A percentile compares a stretch with the other conserved stretches of the same genome.
Conservation (phyloP, 2,888 invertebrate genomes). For the Aplocera efformata region DNA sequence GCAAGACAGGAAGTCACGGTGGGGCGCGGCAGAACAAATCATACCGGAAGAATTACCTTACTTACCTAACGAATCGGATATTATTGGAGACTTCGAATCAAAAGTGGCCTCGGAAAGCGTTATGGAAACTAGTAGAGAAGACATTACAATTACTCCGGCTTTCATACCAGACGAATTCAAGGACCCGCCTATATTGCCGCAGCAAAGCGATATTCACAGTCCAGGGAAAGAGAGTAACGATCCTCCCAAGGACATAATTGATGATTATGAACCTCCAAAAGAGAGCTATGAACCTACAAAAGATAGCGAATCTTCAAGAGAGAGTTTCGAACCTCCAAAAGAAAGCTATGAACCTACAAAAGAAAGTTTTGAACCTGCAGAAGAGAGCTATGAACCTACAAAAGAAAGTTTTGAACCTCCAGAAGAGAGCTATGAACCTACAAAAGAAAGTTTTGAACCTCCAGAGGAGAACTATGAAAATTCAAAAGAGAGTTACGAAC, state of each 20-base stretch:
- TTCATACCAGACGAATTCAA: constrained; percentile 13
- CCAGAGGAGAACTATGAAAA: neutral
- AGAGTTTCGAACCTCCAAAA: neutral
- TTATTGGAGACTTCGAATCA: neutral
- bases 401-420: neutral
- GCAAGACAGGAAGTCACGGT: constrained; percentile 65
- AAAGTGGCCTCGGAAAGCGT: too few relatives aligned
- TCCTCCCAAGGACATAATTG: neutral
- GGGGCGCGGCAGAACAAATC: constrained; percentile 64
- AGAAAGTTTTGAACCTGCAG: constrained; percentile 2
- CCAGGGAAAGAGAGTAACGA: neutral
- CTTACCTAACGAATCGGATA: neutral
- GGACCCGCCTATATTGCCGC: constrained; percentile 6
- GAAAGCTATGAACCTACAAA: constrained; percentile 2
- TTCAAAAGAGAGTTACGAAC: neutral
- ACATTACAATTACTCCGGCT: too few relatives aligned
- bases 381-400: constrained; percentile 5
- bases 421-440: neutral
- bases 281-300: neutral
- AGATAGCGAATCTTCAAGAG: constrained; percentile 4
- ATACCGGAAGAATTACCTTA: neutral
- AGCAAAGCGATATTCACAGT: constrained; percentile 7
- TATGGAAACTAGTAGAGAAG: neutral
- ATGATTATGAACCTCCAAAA: constrained; percentile 3
- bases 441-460: neutral